Percentiles rank a stretch among this genome's conserved stretches.
Evolutionary conservation across 1,140 invertebrate genomes (phyloP).

Genomic region (Procambarus virginalis): DNA sequence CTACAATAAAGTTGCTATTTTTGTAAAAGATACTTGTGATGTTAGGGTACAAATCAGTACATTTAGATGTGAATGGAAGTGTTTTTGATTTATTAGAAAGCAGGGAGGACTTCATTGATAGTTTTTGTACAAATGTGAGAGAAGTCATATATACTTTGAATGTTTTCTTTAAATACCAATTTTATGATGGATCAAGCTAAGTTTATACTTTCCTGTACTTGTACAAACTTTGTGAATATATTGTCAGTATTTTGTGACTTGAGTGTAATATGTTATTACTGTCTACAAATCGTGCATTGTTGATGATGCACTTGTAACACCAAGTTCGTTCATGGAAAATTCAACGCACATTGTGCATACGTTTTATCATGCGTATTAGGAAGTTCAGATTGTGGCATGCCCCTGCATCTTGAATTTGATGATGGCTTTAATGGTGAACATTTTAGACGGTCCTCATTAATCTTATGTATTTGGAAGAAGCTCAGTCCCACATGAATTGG

Average conservation of each 20-base stretch:
- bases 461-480: too few species aligned
- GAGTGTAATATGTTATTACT: too few species aligned
- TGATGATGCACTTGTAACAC: too few species aligned
- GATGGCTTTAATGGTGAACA: too few species aligned
- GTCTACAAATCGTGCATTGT: too few species aligned
- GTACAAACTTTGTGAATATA: not conserved
- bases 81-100: not conserved
- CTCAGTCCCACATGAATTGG: too few species aligned
- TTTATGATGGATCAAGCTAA: not conserved
- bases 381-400: too few species aligned
- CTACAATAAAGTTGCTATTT: not conserved
- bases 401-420: too few species aligned
- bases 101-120: not conserved
- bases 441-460: too few species aligned
- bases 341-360: too few species aligned
- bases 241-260: not conserved
- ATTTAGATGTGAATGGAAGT: not conserved
- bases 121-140: not conserved
- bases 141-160: not conserved
- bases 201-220: not conserved
- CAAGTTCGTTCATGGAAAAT: too few species aligned
- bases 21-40: not conserved
- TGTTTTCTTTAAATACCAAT: not conserved
- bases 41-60: constrained; percentile 9
- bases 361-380: too few species aligned